These are phyloP conservation scores for Columbina picui DNA, from an alignment of 2,113 vertebrate species.

Conservation along the genomic window DNA sequence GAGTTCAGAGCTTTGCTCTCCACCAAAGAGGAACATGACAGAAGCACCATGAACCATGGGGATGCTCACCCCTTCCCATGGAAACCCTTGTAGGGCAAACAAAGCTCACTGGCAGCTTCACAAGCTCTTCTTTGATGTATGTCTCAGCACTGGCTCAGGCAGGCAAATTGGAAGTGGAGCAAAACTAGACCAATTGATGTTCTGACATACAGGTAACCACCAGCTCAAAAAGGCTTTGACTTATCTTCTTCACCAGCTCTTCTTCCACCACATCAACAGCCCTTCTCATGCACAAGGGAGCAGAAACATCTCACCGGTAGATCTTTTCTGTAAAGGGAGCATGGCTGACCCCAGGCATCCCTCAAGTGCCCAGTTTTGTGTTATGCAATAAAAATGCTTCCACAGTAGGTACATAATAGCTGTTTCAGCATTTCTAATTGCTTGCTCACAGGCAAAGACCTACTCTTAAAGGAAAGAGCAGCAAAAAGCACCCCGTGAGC, in stretches of 20 bases:
- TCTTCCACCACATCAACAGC: not conserved
- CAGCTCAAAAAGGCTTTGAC: not conserved
- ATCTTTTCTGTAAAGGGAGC: not conserved
- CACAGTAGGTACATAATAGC: rapidly evolving
- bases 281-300: not conserved
- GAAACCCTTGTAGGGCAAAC: not conserved
- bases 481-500: rapidly evolving
- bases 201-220: not conserved
- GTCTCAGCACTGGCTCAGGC: not conserved
- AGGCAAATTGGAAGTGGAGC: not conserved
- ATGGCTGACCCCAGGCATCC: not conserved
- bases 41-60: not conserved
- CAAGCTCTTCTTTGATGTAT: not conserved
- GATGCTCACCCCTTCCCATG: not conserved
- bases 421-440: not conserved
- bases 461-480: not conserved
- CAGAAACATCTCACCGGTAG: not conserved
- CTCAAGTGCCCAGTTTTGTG: not conserved
- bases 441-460: not conserved
- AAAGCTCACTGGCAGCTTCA: not conserved
- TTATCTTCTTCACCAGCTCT: not conserved
- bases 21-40: not conserved
- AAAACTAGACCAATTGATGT: not conserved
- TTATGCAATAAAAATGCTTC: not conserved
- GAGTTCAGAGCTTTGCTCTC: not conserved